Conservation (phyloP, 2,113 vertebrate genomes). For the Chinchilla lanigera region DNA sequence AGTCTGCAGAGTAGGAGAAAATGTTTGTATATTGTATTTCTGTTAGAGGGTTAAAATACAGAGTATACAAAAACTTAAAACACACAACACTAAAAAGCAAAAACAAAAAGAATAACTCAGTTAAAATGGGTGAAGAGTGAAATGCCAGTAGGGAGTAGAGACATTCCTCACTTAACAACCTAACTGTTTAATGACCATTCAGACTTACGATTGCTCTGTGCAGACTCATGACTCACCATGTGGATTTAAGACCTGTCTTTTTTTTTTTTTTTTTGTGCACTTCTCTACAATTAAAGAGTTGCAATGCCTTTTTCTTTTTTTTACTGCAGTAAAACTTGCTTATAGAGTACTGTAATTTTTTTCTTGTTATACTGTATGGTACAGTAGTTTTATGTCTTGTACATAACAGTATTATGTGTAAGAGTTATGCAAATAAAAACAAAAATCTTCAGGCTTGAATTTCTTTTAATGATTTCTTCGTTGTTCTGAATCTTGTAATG, state of each 20-base stretch:
- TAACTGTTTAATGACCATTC: not conserved
- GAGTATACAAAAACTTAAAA: not conserved
- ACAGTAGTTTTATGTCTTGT: not conserved
- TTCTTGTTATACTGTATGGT: not conserved
- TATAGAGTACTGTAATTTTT: not conserved
- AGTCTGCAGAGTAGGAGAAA: no score
- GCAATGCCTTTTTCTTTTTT: not conserved
- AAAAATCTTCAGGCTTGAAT: not conserved
- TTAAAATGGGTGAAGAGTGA: not conserved
- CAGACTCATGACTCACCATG: not conserved
- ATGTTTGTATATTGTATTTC: not conserved
- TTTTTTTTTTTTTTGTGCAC: not conserved
- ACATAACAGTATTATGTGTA: not conserved
- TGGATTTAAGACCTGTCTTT: not conserved
- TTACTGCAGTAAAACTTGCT: not conserved
- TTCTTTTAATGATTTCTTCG: not conserved
- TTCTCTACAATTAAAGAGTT: not conserved
- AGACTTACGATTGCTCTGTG: not conserved
- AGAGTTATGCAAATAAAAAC: not conserved
- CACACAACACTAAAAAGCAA: not conserved
- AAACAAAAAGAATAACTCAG: not conserved
- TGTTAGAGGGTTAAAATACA: not conserved
- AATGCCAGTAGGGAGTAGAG: not conserved
- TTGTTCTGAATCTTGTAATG: not conserved
- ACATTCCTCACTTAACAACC: not conserved